phyloP scores from a whole-genome alignment of 2,888 invertebrate genomes.

The Labia minor region DNA sequence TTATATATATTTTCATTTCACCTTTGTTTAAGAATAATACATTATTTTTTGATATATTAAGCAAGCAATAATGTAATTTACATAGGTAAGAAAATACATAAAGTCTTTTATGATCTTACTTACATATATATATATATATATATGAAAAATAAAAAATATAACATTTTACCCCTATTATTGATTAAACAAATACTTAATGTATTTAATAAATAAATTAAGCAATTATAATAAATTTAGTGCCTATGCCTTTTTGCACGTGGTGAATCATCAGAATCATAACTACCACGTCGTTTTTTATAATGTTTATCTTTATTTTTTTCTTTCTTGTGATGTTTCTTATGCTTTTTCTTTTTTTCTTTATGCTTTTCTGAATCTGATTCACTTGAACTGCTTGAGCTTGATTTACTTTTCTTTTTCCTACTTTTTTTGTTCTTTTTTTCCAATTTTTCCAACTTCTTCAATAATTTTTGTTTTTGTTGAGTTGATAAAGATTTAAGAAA shows the following conservation, averaged over 20 bases:
- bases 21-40: too few species aligned
- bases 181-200: too few species aligned
- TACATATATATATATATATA: too few species aligned
- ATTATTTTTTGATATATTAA: too few species aligned
- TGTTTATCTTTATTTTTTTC: conserved; percentile 21
- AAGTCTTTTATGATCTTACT: too few species aligned
- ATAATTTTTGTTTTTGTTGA: conserved; percentile 79
- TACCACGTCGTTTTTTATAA: background rate
- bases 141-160: too few species aligned
- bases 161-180: too few species aligned
- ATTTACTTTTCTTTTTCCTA: conserved; percentile 26
- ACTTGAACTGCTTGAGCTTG: conserved; percentile 19
- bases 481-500: conserved; percentile 73
- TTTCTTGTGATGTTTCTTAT: conserved; percentile 22
- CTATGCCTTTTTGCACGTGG: background rate
- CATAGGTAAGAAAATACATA: too few species aligned
- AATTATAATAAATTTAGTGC: background rate
- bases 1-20: too few species aligned
- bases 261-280: background rate
- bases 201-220: too few species aligned
- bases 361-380: conserved; percentile 24
- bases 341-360: conserved; percentile 26
- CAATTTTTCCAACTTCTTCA: conserved; percentile 43
- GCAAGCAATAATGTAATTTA: too few species aligned
- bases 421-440: conserved; percentile 30